A percentile compares a stretch with the other conserved stretches of the same genome.
phyloP scores from a whole-genome alignment of 2,888 invertebrate species.

The Rosalia funebris region DNA sequence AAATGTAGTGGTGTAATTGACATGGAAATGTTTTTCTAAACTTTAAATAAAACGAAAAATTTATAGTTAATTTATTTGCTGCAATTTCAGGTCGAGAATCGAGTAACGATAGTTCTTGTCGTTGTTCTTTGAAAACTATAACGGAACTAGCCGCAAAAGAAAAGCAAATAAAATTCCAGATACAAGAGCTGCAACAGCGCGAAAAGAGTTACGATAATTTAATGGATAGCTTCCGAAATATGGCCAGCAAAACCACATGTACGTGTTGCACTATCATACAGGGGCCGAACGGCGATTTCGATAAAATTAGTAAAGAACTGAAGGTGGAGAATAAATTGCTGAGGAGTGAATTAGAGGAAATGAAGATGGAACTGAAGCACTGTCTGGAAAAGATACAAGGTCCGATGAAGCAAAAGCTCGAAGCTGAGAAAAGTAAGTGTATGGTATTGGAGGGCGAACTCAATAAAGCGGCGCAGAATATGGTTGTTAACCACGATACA shows the following conservation, averaged over 20 bases:
- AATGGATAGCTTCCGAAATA: slow-evolving; percentile 29
- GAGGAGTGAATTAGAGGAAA: slow-evolving; percentile 56
- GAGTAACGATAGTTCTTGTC: neutral
- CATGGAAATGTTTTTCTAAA: too few relatives aligned
- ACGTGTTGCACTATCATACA: slow-evolving; percentile 16
- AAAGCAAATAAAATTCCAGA: slow-evolving; percentile 70
- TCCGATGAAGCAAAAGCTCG: slow-evolving; percentile 53
- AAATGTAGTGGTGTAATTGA: too few relatives aligned
- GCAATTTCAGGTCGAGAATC: too few relatives aligned
- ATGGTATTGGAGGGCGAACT: slow-evolving; percentile 55
- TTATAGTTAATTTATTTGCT: too few relatives aligned
- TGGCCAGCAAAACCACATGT: slow-evolving; percentile 15
- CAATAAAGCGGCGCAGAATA: slow-evolving; percentile 44
- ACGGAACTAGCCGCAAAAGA: slow-evolving; percentile 67
- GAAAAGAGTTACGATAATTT: slow-evolving; percentile 73
- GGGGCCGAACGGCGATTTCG: slow-evolving; percentile 28
- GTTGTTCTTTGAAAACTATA: slow-evolving; percentile 61
- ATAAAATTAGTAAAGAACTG: slow-evolving; percentile 50
- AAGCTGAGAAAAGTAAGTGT: slow-evolving; percentile 51
- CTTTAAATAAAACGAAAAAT: too few relatives aligned
- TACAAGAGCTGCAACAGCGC: slow-evolving; percentile 72
- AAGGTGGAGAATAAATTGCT: slow-evolving; percentile 55
- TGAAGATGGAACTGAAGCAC: slow-evolving; percentile 58
- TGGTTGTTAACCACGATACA: slow-evolving; percentile 44
- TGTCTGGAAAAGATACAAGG: slow-evolving; percentile 58